phyloP scores from a whole-genome alignment of 2,113 vertebrate species.

The Epinephelus cyanopodus region DNA sequence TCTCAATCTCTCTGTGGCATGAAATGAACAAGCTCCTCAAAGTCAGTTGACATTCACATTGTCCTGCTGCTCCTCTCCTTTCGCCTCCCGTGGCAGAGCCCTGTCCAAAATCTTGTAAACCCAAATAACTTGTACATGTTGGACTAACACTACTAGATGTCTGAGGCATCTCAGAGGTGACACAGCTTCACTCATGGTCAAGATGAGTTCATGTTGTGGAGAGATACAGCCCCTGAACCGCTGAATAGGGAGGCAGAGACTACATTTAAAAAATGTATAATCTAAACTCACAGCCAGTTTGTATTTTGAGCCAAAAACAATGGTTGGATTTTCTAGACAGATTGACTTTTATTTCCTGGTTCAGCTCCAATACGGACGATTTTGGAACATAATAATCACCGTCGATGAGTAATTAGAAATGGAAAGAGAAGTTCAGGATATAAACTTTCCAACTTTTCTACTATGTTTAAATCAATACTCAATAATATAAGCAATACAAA shows the following conservation, averaged over 20 bases:
- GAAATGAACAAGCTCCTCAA: conserved; percentile 39
- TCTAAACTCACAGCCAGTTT: conserved; percentile 5
- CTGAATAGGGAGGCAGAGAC: background rate
- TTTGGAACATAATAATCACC: conserved; percentile 19
- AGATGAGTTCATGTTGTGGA: background rate
- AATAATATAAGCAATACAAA: background rate
- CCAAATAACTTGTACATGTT: conserved; percentile 5
- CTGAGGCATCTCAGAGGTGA: background rate
- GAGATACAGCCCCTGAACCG: background rate
- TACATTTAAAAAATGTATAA: background rate
- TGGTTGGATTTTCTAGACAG: conserved; percentile 17
- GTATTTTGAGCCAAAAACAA: conserved; percentile 17
- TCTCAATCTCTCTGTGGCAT: conserved; percentile 47
- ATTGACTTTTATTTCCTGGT: conserved; percentile 30
- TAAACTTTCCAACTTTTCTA: background rate
- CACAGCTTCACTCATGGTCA: background rate
- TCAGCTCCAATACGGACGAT: background rate
- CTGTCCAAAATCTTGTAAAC: conserved; percentile 2
- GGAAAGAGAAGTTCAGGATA: background rate
- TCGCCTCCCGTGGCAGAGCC: background rate
- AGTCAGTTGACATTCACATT: conserved; percentile 20
- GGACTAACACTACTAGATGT: background rate
- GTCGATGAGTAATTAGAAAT: conserved; percentile 21
- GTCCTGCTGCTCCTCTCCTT: background rate
- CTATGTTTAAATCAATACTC: conserved; percentile 1